These are phyloP conservation scores for Troglohyphantes excavatus DNA, from an alignment of 2,888 invertebrate species.

Conservation along the genomic window DNA sequence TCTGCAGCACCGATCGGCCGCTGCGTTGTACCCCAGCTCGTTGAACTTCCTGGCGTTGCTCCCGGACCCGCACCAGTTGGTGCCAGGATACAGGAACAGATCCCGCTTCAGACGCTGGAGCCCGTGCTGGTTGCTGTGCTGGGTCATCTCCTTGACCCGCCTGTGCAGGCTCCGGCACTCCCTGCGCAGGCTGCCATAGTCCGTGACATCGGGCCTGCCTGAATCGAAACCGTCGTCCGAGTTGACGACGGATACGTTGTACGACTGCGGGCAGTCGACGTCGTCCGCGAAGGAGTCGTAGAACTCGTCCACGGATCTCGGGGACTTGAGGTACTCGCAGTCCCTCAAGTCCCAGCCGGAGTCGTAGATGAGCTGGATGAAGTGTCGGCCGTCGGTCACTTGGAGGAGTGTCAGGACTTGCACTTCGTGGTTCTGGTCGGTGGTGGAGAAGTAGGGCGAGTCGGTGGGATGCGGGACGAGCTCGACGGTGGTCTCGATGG, in stretches of 20 bases:
- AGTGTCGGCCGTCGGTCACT: constrained; percentile 87
- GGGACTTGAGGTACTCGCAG: constrained; percentile 86
- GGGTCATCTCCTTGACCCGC: constrained; percentile 44
- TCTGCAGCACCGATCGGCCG: constrained; percentile 92
- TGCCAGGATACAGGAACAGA: constrained; percentile 92
- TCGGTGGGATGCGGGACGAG: neutral
- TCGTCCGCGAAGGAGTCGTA: constrained; percentile 59
- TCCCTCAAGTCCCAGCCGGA: constrained; percentile 86
- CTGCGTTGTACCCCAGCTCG: constrained; percentile 91
- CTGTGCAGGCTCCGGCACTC: constrained; percentile 76
- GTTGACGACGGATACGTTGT: neutral
- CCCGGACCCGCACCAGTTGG: constrained; percentile 96
- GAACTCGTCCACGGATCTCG: constrained; percentile 56
- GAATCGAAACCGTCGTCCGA: neutral
- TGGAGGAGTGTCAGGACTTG: neutral
- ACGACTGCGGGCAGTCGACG: constrained; percentile 28
- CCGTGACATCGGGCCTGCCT: constrained; percentile 51
- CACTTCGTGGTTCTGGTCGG: neutral
- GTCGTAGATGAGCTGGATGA: constrained; percentile 88
- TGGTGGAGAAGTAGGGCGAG: constrained; percentile 8
- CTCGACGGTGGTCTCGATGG: constrained; percentile 86
- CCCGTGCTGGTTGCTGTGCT: neutral
- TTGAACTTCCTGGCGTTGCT: constrained; percentile 90
- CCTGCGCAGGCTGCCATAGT: constrained; percentile 61
- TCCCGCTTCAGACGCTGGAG: constrained; percentile 85